Percentiles rank a stretch among this genome's conserved stretches.
Conservation (phyloP, 2,888 invertebrate genomes). For the Sesia bembeciformis region DNA sequence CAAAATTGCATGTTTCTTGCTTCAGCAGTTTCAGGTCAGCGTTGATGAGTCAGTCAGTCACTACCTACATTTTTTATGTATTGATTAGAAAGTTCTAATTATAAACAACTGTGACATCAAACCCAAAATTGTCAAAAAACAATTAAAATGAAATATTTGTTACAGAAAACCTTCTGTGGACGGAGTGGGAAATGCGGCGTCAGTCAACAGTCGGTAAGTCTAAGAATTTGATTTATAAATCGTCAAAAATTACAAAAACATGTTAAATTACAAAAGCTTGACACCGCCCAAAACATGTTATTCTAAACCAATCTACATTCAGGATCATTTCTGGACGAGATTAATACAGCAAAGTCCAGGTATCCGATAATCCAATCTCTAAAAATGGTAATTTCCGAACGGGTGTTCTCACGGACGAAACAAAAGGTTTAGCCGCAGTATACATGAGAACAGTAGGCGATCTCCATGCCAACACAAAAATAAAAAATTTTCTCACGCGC, state of each 20-base stretch:
- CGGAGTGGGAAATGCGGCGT: conserved; percentile 87
- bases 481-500: too few species aligned
- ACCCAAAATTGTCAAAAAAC: too few species aligned
- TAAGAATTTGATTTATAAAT: conserved; percentile 7
- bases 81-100: too few species aligned
- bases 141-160: conserved; percentile 48
- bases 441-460: not conserved
- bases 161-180: conserved; percentile 90
- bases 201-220: conserved; percentile 92
- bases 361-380: conserved; percentile 58
- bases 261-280: conserved; percentile 5
- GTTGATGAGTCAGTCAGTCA: too few species aligned
- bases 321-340: conserved; percentile 21
- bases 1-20: too few species aligned
- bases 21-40: too few species aligned
- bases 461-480: not conserved
- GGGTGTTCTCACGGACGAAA: conserved; percentile 63
- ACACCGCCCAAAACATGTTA: conserved; percentile 51
- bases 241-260: conserved; percentile 3
- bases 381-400: conserved; percentile 68
- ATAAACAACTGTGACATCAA: too few species aligned
- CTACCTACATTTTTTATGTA: too few species aligned
- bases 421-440: conserved; percentile 32
- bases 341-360: conserved; percentile 8
- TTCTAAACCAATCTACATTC: conserved; percentile 42